Conservation (phyloP, 92 coral and sea anemone genomes). For the Epizoanthus stellaris region DNA sequence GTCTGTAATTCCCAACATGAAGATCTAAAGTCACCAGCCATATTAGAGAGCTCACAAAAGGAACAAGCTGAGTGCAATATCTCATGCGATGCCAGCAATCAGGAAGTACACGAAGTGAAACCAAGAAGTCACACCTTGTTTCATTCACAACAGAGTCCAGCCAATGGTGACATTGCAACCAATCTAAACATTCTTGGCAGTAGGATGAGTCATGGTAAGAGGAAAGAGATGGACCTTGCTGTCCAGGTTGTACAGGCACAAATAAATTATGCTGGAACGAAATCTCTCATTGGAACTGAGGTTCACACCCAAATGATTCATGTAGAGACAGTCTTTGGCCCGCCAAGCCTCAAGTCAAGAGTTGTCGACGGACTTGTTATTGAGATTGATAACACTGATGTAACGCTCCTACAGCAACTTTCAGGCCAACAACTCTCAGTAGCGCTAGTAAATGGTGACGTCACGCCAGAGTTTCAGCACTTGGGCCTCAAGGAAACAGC, state of each 20-base stretch:
- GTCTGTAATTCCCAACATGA: neutral
- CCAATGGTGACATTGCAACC: conserved; percentile 8
- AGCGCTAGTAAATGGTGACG: conserved; percentile 84
- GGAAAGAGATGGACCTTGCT: conserved; percentile 83
- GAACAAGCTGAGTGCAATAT: neutral
- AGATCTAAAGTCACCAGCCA: neutral
- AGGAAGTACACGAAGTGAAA: neutral
- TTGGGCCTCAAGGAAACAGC: conserved; percentile 72
- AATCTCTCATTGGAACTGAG: conserved; percentile 41
- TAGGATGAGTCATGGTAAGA: conserved; percentile 76
- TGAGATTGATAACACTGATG: conserved; percentile 39
- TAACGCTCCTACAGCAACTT: neutral
- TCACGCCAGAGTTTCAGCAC: conserved; percentile 78
- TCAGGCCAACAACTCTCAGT: conserved; percentile 31
- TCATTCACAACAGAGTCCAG: neutral
- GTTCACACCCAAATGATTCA: conserved; percentile 63
- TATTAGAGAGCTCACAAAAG: neutral
- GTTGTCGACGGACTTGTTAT: conserved; percentile 77
- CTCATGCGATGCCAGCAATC: neutral
- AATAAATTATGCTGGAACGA: conserved; percentile 28
- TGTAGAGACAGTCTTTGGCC: conserved; percentile 81
- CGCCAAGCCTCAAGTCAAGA: conserved; percentile 62
- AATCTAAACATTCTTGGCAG: conserved; percentile 60
- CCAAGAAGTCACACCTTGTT: too few relatives aligned
- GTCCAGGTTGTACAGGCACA: conserved; percentile 68